phyloP scores from a whole-genome alignment of 2,113 vertebrate genomes.

The Trogon surrucura region DNA sequence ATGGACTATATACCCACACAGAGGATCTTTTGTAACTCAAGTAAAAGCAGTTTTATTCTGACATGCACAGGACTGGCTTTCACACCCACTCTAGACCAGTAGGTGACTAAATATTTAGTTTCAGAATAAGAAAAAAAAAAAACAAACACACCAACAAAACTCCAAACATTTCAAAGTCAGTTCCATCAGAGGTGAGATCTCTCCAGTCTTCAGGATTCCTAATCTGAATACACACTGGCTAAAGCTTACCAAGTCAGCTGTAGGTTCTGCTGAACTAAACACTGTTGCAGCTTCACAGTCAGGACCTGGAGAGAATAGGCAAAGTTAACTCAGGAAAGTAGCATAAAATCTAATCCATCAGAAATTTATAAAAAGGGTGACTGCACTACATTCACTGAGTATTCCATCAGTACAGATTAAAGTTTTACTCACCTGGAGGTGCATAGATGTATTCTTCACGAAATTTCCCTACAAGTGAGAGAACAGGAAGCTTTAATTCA shows the following conservation, averaged over 20 bases:
- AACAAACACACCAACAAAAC: no score
- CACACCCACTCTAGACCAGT: background rate
- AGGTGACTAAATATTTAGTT: background rate
- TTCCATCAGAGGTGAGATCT: background rate
- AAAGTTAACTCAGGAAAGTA: background rate
- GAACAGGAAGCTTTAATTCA: background rate
- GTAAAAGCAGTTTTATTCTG: background rate
- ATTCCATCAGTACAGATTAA: background rate
- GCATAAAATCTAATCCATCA: background rate
- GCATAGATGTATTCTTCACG: constrained; percentile 85
- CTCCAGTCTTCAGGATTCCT: background rate
- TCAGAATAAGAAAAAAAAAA: background rate
- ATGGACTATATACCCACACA: background rate
- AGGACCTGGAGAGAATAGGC: constrained; percentile 76
- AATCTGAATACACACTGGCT: background rate
- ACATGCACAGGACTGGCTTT: background rate
- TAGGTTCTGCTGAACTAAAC: constrained; percentile 80
- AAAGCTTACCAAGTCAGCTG: constrained; percentile 84
- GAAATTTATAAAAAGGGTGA: background rate
- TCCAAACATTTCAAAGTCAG: background rate
- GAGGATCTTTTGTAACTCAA: background rate
- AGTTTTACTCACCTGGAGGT: constrained; percentile 79
- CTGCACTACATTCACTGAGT: background rate
- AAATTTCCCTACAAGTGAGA: constrained; percentile 79
- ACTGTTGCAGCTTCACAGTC: constrained; percentile 81